These are phyloP conservation scores for Tinea semifulvella DNA, from an alignment of 2,888 invertebrate genomes.

Conservation along the genomic window DNA sequence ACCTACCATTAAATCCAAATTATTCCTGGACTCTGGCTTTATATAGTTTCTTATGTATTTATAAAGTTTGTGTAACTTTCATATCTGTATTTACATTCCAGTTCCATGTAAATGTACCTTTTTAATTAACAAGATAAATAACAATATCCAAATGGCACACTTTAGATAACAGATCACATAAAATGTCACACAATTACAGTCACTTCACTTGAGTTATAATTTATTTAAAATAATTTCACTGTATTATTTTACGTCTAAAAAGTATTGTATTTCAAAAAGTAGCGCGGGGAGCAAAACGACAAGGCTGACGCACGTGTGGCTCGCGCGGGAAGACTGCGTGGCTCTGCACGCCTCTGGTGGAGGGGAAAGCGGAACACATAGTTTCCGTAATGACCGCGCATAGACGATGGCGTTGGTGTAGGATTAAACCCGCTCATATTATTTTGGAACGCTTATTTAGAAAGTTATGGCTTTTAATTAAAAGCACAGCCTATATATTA, in stretches of 20 bases:
- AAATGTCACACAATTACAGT: constrained; percentile 5
- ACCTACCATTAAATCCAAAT: constrained; percentile 10
- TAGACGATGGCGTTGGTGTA: constrained; percentile 27
- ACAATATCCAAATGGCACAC: constrained; percentile 9
- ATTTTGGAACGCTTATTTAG: constrained; percentile 11
- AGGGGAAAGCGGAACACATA: constrained; percentile 14
- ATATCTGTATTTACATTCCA: constrained; percentile 10
- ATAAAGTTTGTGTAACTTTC: constrained; percentile 5
- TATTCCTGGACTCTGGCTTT: background rate
- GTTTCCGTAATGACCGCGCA: constrained; percentile 23
- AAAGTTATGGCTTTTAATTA: constrained; percentile 12
- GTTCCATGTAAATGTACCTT: background rate
- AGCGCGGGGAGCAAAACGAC: constrained; percentile 1
- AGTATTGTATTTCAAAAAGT: constrained; percentile 6
- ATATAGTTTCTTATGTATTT: background rate
- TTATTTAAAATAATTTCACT: constrained; percentile 1
- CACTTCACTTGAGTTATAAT: background rate
- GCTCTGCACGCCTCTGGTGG: constrained; percentile 33
- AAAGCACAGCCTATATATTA: constrained; percentile 7
- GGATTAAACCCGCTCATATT: constrained; percentile 2
- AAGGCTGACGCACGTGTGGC: constrained; percentile 60
- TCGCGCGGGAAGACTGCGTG: constrained; percentile 67
- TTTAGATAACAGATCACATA: constrained; percentile 1
- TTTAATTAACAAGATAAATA: constrained; percentile 5
- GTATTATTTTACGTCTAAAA: background rate